Base-by-base conservation (phyloP, 2,888 invertebrate genomes). In the Leptinotarsa juncta region DNA sequence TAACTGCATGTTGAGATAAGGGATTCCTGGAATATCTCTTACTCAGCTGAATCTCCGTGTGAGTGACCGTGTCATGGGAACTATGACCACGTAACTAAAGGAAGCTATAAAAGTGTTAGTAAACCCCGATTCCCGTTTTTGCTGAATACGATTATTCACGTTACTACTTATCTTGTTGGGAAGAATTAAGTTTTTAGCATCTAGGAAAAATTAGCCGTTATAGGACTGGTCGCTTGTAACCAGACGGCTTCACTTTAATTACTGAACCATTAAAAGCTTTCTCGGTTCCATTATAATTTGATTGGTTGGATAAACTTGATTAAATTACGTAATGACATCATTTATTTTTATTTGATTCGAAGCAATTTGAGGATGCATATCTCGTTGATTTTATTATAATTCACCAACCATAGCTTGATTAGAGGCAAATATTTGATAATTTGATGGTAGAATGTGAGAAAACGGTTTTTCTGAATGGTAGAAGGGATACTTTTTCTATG, bases 71-170 rank as follows among this genome's bases (percentile, higher is more conserved):
- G n/a, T n/a, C n/a, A n/a, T n/a, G n/a, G n/a, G n/a, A n/a, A n/a
- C n/a, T n/a, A n/a, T n/a, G n/a, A n/a, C n/a, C n/a, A n/a, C n/a
- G n/a, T n/a, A n/a, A n/a, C n/a, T 80, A 80, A 78, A 80, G 81
- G 80, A 80, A 81, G 79, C 80, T 66, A 79, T 79, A 81, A 81
- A 79, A 76, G 74, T 77, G 79, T 74, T 75, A 70, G 55, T 75
- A 69, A 73, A 75, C 73, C 60, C 73, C 49, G 71, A 73, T 71
- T 62, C 66, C 51, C 72, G 68, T 77, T 77, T 77, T 77, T 74
- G 55, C 50, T 62, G 71, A 66, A 70, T 69, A 73, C 71, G 57
- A 66, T 72, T 71, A 74, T 74, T 70, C 67, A 67, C 50, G 69
- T 73, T 68, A 70, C 50, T 15, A 18, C 55, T 65, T 42, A 67